Evolutionary conservation across 1,140 invertebrate genomes (phyloP), one percentile per base, ranked within the genome.

Genomic region (Parasteatoda tepidariorum): DNA sequence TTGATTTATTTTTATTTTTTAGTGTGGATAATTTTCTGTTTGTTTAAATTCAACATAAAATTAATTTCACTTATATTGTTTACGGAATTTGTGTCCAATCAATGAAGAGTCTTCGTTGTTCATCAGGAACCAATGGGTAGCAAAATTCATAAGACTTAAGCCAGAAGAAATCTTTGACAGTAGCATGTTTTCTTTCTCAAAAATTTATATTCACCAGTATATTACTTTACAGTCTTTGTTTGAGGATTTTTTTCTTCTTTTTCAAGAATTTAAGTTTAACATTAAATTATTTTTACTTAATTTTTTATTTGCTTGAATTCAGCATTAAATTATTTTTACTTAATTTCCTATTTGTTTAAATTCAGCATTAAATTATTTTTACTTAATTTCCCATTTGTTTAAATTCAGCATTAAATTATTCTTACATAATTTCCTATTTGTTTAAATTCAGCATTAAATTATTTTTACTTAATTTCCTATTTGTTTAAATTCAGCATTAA

Each of bases 181-280:
- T 83, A 3, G 81, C 81, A 64, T 83, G 68, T 55, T 83, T 86
- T n/a, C 88, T 86, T 7, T 88, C 86, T 0, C 90, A 91, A 0
- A 89, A 89, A 28, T 90, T 91, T 87, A 94, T 95, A 81, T 92
- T 61, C 18, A 70, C 81, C 11, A 31, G 62, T 28, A 74, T 41
- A 11, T 22, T 24, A 59, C 48, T 6, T 9, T 55, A 73, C 26
- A 83, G 81, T 57, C 74, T 70, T 9, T 83, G 81, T 22, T 83
- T 70, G 57, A 83, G 34, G 34, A 73, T 67, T 18, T 89, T 88
- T 26, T 83, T 73, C 26, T 64, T 83, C 4, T 73, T 70, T 70
- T 83, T 18, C 0, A 18, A 26, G 22, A 59, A 34, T 18, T 67
- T 54, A 18, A 30, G 6, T 22, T 54, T 26, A 54, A 0, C 28